These are phyloP conservation scores for Lordiphosa clarofinis DNA, from an alignment of 1,140 invertebrate species.

Conservation along the genomic window DNA sequence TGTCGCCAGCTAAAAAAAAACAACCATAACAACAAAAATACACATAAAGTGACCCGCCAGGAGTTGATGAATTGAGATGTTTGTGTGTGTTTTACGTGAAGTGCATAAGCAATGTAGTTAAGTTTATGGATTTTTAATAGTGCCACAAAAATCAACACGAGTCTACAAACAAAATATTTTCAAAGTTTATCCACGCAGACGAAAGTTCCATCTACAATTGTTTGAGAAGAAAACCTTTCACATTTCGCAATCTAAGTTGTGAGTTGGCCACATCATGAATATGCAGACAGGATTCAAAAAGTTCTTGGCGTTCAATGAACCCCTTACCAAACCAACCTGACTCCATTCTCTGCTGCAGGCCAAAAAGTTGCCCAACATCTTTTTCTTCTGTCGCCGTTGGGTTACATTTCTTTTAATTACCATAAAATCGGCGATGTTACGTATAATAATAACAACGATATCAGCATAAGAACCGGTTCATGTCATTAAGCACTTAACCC, in stretches of 20 bases:
- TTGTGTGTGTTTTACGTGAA: slow-evolving; percentile 41
- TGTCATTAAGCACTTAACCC: slow-evolving; percentile 49
- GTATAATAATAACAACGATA: slow-evolving; percentile 25
- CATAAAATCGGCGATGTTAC: slow-evolving; percentile 44
- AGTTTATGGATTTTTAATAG: slow-evolving; percentile 51
- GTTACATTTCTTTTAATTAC: slow-evolving; percentile 54
- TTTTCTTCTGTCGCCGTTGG: slow-evolving; percentile 27
- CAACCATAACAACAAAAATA: slow-evolving; percentile 33
- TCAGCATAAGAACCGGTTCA: slow-evolving; percentile 31
- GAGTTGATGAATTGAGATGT: slow-evolving; percentile 20
- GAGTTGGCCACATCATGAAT: slow-evolving; percentile 30
- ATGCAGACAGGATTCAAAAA: slow-evolving; percentile 41
- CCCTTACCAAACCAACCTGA: slow-evolving; percentile 28
- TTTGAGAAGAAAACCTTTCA: slow-evolving; percentile 3
- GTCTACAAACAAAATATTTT: background rate
- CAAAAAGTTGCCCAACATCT: slow-evolving; percentile 58
- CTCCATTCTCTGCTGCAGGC: slow-evolving; percentile 7
- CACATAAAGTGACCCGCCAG: slow-evolving; percentile 32
- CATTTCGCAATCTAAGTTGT: slow-evolving; percentile 26
- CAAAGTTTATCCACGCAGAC: slow-evolving; percentile 1
- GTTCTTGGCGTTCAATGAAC: slow-evolving; percentile 66
- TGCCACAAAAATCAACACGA: slow-evolving; percentile 29
- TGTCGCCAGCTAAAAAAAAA: slow-evolving; percentile 13
- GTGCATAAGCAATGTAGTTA: slow-evolving; percentile 37
- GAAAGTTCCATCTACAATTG: slow-evolving; percentile 3